Evolutionary conservation across 2,113 vertebrate species (phyloP), one percentile per base, ranked within the genome.

Genomic region (Dolichotis patagonum): DNA sequence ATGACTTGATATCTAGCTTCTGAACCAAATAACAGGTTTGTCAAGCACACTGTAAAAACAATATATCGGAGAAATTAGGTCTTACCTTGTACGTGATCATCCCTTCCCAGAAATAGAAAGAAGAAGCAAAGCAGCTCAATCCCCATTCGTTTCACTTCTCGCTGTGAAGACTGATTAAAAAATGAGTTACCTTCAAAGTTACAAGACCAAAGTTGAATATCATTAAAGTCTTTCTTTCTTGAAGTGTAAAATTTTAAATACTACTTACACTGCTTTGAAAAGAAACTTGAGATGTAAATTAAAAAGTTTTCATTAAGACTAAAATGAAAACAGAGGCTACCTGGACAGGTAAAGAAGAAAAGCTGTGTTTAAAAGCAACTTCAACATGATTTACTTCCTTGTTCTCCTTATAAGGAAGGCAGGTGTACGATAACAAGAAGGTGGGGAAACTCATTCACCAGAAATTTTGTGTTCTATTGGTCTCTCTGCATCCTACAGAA

Each of bases 131-230:
- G 98, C 98, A 99, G 98, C 98, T 99, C 98, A 99, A 99, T 99
- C 99, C 99, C 99, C 99, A 99, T 99, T 99, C 99, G 99, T 99
- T 99, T 99, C 98, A 99, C 98, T 99, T 99, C 98, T 97, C 98
- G 97, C 97, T 99, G 99, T 82, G 67, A 95, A 98, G 98, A 98
- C 92, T 98, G 98, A 99, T 98, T 97, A 98, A 97, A 97, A 92
- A 97, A 98, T 98, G 98, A 98, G 97, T 98, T 98, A 98, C 93
- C 67, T 2, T 97, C 98, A 80, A 10, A 0, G 0, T 96, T 75
- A 98, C 84, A 89, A 97, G 87, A 94, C 92, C 94, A 91, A 97
- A 94, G 96, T 24, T 96, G 97, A 98, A 96, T 41, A 97, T 87
- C 0, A 43, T 95, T 88, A 97, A 98, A 98, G 56, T 63, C 94